phyloP scores from a whole-genome alignment of 2,113 vertebrate genomes.

The Otolemur garnettii region DNA sequence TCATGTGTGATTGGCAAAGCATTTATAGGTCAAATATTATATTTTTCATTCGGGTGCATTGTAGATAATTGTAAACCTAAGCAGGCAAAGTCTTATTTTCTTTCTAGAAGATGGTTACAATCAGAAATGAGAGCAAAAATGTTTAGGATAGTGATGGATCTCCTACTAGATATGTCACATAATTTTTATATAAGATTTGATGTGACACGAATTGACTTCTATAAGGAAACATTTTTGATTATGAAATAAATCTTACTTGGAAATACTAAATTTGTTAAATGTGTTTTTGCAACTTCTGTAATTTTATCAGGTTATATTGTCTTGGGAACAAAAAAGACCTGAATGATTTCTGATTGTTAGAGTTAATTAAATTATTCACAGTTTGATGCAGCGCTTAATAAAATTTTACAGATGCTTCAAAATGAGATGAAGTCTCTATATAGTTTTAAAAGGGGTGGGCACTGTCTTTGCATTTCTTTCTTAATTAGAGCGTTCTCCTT shows the following conservation, averaged over 20 bases:
- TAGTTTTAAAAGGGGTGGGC: neutral
- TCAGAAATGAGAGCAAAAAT: neutral
- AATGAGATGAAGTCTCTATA: neutral
- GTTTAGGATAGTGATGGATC: neutral
- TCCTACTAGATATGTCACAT: neutral
- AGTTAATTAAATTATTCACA: slow-evolving; percentile 1
- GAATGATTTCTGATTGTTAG: neutral
- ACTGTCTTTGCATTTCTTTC: neutral
- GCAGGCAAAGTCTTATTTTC: neutral
- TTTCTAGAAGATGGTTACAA: neutral
- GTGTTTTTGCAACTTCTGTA: neutral
- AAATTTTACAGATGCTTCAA: neutral
- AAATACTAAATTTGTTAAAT: slow-evolving; percentile 10
- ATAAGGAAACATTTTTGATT: neutral
- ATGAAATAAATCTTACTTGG: neutral
- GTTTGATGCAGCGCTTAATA: neutral
- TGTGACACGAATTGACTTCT: neutral
- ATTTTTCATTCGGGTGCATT: neutral
- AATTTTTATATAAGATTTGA: neutral
- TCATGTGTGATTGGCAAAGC: neutral
- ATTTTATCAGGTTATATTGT: slow-evolving; percentile 17
- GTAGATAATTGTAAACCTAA: neutral
- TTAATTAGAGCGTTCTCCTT: neutral
- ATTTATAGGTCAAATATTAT: neutral
- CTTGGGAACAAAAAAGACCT: neutral